Evolutionary conservation across 2,113 vertebrate species (phyloP).

Genomic region (Cebus imitator): DNA sequence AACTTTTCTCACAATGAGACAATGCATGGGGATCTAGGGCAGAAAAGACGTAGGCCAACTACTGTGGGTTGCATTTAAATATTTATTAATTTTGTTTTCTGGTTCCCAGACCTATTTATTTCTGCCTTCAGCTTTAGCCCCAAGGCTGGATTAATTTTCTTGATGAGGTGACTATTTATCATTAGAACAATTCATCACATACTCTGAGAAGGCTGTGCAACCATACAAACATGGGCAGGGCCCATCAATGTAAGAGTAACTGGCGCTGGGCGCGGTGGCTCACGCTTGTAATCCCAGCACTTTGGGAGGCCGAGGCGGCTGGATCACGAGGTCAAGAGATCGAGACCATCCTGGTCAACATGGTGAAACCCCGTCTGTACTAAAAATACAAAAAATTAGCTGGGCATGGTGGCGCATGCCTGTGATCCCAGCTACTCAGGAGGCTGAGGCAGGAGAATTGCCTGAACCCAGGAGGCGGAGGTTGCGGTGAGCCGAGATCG

Average conservation of each 20-base stretch:
- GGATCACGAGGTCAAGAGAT: too few species aligned
- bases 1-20: not conserved
- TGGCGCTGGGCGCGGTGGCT: not conserved
- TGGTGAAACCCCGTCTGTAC: too few species aligned
- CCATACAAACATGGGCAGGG: not conserved
- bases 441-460: too few species aligned
- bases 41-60: not conserved
- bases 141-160: not conserved
- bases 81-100: not conserved
- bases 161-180: not conserved
- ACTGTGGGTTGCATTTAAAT: not conserved
- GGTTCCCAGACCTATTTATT: not conserved
- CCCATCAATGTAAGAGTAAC: not conserved
- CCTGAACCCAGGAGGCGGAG: too few species aligned
- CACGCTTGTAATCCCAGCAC: too few species aligned
- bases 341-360: too few species aligned
- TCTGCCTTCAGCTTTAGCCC: not conserved
- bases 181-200: not conserved
- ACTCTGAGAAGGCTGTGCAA: not conserved
- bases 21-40: not conserved
- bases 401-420: too few species aligned
- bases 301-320: too few species aligned
- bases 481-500: too few species aligned
- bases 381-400: too few species aligned
- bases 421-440: too few species aligned